Conservation (phyloP, 1,140 invertebrate genomes). For the Lucilia cuprina region DNA sequence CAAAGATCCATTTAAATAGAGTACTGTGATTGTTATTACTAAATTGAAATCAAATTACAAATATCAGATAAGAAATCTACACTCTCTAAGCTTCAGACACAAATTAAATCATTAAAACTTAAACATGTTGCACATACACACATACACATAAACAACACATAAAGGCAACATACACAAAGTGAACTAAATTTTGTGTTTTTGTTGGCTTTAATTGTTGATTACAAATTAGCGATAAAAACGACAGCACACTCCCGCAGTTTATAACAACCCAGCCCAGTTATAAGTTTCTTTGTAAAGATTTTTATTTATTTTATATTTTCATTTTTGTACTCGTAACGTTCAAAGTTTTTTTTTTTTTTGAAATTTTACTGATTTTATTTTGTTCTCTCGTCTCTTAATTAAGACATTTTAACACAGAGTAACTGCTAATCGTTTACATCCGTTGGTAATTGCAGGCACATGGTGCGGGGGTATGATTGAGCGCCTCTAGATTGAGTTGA, state of each 20-base stretch:
- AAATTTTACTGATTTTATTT: background rate
- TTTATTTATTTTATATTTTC: background rate
- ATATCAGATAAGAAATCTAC: conserved; percentile 23
- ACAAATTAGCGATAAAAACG: conserved; percentile 56
- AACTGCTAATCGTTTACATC: conserved; percentile 28
- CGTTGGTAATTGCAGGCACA: conserved; percentile 6
- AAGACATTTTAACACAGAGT: conserved; percentile 53
- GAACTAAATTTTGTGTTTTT: conserved; percentile 4
- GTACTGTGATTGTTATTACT: background rate
- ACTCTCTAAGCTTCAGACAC: background rate
- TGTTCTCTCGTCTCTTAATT: conserved; percentile 50
- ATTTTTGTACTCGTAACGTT: too few species aligned
- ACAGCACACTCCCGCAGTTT: conserved; percentile 25
- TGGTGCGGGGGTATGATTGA: conserved; percentile 17
- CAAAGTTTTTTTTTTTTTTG: background rate
- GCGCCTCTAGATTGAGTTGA: background rate
- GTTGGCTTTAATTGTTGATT: conserved; percentile 59
- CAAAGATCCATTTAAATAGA: background rate
- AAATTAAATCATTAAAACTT: background rate
- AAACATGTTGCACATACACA: background rate
- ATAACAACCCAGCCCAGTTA: conserved; percentile 33
- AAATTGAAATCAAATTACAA: conserved; percentile 35
- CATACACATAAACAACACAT: background rate
- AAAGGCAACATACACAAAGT: background rate
- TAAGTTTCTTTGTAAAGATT: background rate